Evolutionary conservation across 2,888 invertebrate genomes (phyloP).

Genomic region (Erebia ligea): DNA sequence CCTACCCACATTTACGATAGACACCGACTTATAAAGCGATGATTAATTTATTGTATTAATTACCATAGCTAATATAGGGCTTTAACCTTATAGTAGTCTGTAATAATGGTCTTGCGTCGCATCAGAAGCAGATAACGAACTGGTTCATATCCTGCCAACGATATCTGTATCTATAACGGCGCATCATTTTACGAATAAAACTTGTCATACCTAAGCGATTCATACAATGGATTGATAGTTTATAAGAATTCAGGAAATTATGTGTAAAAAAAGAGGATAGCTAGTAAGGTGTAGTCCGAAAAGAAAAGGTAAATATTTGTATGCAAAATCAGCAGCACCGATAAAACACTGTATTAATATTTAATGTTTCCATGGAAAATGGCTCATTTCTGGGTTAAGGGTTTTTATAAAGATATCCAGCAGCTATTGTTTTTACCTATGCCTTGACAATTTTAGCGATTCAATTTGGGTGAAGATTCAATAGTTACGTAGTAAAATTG

Average conservation of each 20-base stretch:
- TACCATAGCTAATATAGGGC: constrained; percentile 30
- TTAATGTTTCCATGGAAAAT: too few species aligned
- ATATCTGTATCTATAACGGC: constrained; percentile 30
- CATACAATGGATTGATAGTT: constrained; percentile 22
- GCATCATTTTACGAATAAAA: constrained; percentile 25
- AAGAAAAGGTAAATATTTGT: neutral
- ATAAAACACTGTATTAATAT: neutral
- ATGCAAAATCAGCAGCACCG: neutral
- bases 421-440: too few species aligned
- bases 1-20: constrained; percentile 16
- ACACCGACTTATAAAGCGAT: constrained; percentile 19
- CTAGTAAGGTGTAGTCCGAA: neutral
- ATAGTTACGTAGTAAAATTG: too few species aligned
- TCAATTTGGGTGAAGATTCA: too few species aligned
- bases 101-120: constrained; percentile 36
- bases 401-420: too few species aligned
- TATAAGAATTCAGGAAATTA: neutral
- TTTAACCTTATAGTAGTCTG: constrained; percentile 34
- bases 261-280: neutral
- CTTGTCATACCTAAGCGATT: constrained; percentile 17
- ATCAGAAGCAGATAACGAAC: constrained; percentile 49
- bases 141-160: constrained; percentile 54
- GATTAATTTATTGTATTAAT: constrained; percentile 29
- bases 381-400: neutral
- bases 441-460: too few species aligned